Evolutionary conservation across 2,113 vertebrate genomes (phyloP).

Genomic region (Urocitellus parryii): DNA sequence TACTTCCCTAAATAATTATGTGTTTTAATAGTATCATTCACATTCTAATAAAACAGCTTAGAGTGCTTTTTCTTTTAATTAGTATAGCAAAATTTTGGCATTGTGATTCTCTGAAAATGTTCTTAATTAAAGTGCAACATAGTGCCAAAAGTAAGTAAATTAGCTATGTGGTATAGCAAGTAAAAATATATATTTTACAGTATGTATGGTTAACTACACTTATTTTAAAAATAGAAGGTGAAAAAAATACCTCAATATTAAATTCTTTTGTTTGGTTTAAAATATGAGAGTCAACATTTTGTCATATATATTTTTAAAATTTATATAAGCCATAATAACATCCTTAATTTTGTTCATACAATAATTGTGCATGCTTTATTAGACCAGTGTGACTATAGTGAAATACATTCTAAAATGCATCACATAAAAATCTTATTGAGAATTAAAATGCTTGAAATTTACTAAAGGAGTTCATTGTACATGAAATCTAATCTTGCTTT

Average conservation of each 20-base stretch:
- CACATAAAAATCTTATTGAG: neutral
- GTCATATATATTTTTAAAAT: neutral
- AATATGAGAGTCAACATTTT: neutral
- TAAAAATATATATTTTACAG: neutral
- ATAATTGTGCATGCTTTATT: neutral
- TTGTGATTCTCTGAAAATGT: constrained; percentile 73
- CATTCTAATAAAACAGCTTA: constrained; percentile 73
- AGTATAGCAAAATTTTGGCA: constrained; percentile 81
- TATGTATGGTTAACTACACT: neutral
- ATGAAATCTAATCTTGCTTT: constrained; percentile 23
- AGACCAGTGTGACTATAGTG: neutral
- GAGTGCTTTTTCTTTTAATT: constrained; percentile 86
- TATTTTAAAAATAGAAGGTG: neutral
- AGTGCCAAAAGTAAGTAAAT: constrained; percentile 76
- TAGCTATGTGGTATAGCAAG: neutral
- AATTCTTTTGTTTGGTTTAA: neutral
- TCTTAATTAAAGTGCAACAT: constrained; percentile 82
- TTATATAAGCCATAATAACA: neutral
- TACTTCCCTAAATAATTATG: constrained; percentile 69
- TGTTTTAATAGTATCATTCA: constrained; percentile 67
- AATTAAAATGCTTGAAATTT: constrained; percentile 25
- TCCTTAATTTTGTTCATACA: neutral
- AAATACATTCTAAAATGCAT: neutral
- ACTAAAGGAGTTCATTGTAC: neutral
- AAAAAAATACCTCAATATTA: neutral